Conservation (phyloP, 2,888 invertebrate genomes). For the Scotopteryx bipunctaria region DNA sequence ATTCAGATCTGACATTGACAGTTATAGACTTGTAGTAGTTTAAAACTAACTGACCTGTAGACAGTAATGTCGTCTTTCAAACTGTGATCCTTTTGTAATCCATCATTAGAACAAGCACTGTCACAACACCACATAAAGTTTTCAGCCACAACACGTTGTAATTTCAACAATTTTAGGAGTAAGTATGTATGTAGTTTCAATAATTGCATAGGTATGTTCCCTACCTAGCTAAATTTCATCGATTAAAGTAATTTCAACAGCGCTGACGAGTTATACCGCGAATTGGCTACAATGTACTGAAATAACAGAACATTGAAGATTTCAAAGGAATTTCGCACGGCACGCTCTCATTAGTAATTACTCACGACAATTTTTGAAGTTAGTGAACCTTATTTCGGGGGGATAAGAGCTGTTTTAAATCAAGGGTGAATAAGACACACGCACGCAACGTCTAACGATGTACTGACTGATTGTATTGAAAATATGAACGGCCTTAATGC, state of each 20-base stretch:
- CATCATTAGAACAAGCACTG: slow-evolving; percentile 15
- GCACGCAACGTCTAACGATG: slow-evolving; percentile 66
- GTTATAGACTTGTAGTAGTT: too few relatives aligned
- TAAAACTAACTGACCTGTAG: slow-evolving; percentile 8
- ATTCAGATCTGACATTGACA: background rate
- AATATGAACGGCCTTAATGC: slow-evolving; percentile 57
- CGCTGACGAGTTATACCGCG: slow-evolving; percentile 38
- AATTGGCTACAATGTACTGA: slow-evolving; percentile 52
- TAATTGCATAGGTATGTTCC: too few relatives aligned
- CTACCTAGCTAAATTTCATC: too few relatives aligned
- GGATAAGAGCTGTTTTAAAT: slow-evolving; percentile 45
- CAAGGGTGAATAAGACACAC: slow-evolving; percentile 60
- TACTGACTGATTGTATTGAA: slow-evolving; percentile 57
- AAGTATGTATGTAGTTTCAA: too few relatives aligned
- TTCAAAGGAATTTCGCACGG: slow-evolving; percentile 74
- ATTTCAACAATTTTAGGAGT: background rate
- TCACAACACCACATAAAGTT: slow-evolving; percentile 25
- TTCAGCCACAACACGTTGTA: background rate
- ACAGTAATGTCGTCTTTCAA: background rate
- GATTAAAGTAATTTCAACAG: slow-evolving; percentile 29
- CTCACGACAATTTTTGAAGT: slow-evolving; percentile 41
- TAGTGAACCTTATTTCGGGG: slow-evolving; percentile 39
- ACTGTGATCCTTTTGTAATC: slow-evolving; percentile 13
- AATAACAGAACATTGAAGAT: slow-evolving; percentile 56
- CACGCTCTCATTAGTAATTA: slow-evolving; percentile 73